Percentiles rank a stretch among this genome's conserved stretches.
Conservation (phyloP, 2,797 vertebrate species). For the Cyprinodon diabolis region DNA sequence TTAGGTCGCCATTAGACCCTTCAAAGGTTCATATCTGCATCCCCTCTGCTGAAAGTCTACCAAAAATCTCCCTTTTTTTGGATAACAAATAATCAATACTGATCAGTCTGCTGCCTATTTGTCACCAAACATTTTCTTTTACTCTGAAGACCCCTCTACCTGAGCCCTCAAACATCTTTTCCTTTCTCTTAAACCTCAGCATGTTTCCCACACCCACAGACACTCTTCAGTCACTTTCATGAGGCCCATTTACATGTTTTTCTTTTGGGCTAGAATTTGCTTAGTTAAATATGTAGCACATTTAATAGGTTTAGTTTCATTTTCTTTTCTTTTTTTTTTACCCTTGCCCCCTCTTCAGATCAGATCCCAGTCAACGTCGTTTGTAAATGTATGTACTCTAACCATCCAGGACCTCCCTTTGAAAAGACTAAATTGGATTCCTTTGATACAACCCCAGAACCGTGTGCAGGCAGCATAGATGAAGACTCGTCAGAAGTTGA, state of each 20-base stretch:
- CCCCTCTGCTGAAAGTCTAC: constrained; percentile 26
- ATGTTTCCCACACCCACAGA: not conserved
- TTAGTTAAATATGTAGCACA: constrained; percentile 67
- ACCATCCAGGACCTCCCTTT: constrained; percentile 58
- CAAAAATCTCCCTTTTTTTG: constrained; percentile 41
- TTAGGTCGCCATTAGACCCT: constrained; percentile 14
- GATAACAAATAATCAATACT: constrained; percentile 26
- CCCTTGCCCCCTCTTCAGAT: constrained; percentile 59
- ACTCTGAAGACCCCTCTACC: constrained; percentile 28
- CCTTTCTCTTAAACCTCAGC: not conserved
- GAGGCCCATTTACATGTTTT: constrained; percentile 32
- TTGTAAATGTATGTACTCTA: constrained; percentile 59
- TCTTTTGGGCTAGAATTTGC: constrained; percentile 43
- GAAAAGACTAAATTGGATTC: constrained; percentile 72
- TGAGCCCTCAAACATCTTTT: constrained; percentile 18
- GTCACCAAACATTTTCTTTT: constrained; percentile 41
- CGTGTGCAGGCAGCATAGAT: constrained; percentile 65
- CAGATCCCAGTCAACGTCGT: constrained; percentile 57
- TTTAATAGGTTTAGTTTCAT: constrained; percentile 59
- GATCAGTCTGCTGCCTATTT: constrained; percentile 20
- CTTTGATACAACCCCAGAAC: constrained; percentile 65
- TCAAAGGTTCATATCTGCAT: constrained; percentile 24
- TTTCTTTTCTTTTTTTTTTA: constrained; percentile 23
- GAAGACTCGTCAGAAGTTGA: constrained; percentile 69
- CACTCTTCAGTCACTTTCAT: constrained; percentile 31